A percentile compares a stretch with the other conserved stretches of the same genome.
Conservation (phyloP, 2,888 invertebrate species). For the Heliconius charithonia region DNA sequence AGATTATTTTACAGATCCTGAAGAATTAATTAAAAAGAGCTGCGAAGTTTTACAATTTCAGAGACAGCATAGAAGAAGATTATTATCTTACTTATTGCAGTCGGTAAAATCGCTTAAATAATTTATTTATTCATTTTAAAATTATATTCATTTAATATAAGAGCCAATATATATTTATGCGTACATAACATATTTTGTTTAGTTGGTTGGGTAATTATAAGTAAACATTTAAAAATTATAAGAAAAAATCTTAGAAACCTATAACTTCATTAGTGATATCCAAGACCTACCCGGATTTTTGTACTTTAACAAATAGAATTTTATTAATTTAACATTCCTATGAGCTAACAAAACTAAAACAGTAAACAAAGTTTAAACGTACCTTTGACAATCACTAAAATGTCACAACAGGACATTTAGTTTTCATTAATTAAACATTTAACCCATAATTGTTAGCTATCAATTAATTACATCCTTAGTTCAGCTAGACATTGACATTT, state of each 20-base stretch:
- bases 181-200: neutral
- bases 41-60: slow-evolving; percentile 79
- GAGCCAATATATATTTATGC: neutral
- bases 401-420: slow-evolving; percentile 1
- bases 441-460: slow-evolving; percentile 12
- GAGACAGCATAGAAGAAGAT: slow-evolving; percentile 74
- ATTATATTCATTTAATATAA: neutral
- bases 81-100: slow-evolving; percentile 77
- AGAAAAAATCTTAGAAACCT: too few species aligned
- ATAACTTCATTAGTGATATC: too few species aligned
- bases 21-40: slow-evolving; percentile 77
- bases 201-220: too few species aligned
- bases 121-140: neutral
- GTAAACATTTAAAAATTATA: too few species aligned
- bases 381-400: slow-evolving; percentile 9
- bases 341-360: neutral
- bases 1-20: slow-evolving; percentile 81
- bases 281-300: too few species aligned
- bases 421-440: neutral
- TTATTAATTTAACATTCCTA: too few species aligned
- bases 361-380: neutral
- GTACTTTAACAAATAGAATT: too few species aligned
- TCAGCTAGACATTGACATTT: slow-evolving; percentile 21
- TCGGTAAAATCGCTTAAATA: slow-evolving; percentile 62
- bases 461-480: slow-evolving; percentile 28